A percentile compares a stretch with the other conserved stretches of the same genome.
phyloP scores from a whole-genome alignment of 2,113 vertebrate genomes.

The Paracanthobrama guichenoti region DNA sequence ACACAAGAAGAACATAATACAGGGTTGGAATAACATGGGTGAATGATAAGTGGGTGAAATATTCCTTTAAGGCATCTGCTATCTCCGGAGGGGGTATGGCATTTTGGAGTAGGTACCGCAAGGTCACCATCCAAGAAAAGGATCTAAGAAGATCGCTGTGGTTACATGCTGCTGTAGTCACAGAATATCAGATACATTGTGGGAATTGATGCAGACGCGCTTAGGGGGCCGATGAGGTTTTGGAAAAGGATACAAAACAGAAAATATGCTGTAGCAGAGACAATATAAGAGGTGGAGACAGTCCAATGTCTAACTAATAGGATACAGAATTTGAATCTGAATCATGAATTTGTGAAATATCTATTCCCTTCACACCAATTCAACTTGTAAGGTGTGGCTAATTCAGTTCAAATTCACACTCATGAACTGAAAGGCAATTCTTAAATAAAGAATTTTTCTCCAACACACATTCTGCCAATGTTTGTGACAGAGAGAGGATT shows the following conservation, averaged over 20 bases:
- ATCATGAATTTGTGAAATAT: neutral
- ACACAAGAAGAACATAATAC: neutral
- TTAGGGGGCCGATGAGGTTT: neutral
- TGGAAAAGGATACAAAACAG: neutral
- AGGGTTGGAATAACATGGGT: neutral
- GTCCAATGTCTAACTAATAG: neutral
- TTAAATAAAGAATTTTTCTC: neutral
- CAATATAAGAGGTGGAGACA: neutral
- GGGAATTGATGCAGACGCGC: neutral
- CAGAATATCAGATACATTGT: slow-evolving; percentile 8
- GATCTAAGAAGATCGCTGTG: neutral
- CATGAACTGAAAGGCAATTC: neutral
- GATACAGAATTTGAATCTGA: neutral
- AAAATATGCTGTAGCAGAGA: neutral
- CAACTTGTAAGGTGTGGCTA: neutral
- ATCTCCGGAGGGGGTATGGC: slow-evolving; percentile 15
- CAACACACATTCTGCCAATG: neutral
- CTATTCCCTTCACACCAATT: neutral
- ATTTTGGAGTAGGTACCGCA: neutral
- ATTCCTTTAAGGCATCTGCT: neutral
- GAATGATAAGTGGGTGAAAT: neutral
- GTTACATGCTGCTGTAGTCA: slow-evolving; percentile 1
- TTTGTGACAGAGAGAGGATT: neutral
- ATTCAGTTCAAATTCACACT: neutral
- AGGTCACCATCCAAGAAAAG: slow-evolving; percentile 10